A percentile compares a stretch with the other conserved stretches of the same genome.
These are phyloP conservation scores for Turdus rufiventris DNA, from an alignment of 2,113 vertebrate species.

Conservation along the genomic window DNA sequence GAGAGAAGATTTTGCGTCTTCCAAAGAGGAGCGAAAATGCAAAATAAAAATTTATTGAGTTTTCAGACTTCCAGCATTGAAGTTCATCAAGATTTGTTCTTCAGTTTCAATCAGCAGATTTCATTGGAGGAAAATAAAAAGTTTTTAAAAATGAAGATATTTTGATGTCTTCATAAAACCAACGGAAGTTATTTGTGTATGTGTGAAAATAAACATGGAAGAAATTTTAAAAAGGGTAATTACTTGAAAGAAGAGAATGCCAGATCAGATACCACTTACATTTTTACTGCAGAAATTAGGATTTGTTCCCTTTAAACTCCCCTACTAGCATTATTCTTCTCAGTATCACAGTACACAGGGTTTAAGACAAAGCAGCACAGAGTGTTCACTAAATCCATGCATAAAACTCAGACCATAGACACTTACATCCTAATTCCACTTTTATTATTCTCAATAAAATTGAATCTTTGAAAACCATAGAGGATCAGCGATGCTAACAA, in stretches of 20 bases:
- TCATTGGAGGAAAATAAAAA: background rate
- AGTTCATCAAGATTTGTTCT: background rate
- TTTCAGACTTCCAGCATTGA: background rate
- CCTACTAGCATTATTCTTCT: background rate
- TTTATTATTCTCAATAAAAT: constrained; percentile 65
- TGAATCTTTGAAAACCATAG: background rate
- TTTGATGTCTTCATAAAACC: background rate
- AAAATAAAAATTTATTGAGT: background rate
- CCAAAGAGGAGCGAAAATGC: background rate
- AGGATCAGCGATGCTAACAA: constrained; percentile 37
- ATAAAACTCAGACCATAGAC: background rate
- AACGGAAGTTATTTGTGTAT: background rate
- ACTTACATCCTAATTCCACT: constrained; percentile 47
- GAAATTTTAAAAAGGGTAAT: background rate
- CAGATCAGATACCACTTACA: background rate
- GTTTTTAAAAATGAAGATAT: background rate
- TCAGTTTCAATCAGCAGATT: background rate
- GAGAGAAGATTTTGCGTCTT: background rate
- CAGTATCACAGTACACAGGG: background rate
- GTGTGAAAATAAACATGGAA: background rate
- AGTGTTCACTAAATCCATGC: constrained; percentile 30
- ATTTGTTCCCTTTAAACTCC: constrained; percentile 15
- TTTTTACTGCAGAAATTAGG: background rate
- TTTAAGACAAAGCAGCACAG: background rate
- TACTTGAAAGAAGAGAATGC: background rate